Base-by-base conservation (phyloP, 2,113 vertebrate genomes). In the Taurulus bubalis region DNA sequence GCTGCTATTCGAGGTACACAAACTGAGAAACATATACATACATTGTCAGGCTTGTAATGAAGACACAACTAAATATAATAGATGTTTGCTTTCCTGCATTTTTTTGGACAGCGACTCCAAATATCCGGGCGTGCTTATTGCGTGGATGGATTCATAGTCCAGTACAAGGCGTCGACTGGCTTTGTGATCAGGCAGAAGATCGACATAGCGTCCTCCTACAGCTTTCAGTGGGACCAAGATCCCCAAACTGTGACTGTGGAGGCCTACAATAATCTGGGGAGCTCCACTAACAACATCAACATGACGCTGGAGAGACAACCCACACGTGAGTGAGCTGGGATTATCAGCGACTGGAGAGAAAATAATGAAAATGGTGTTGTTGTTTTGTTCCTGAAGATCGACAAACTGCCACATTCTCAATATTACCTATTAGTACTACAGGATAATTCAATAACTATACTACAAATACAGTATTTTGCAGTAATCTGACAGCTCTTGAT, bases 1-100 rank as follows among this genome's bases (percentile, higher is more conserved):
- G 0, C 93, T 99, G 8, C 85, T 98, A 32, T 96, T 97, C 93
- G 94, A 97, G 97, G 98, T 99, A 95, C 26, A n/a, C 30, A 67
- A 40, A 11, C 8, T 6, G 55, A 28, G 9, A 16, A 47, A 34
- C 3, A 11, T 10, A 34, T 56, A 47, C 26, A 71, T 32, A 32
- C 30, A 32, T 3, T 3, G 30, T 2, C 9, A 28, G 7, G 24
- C 12, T 42, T 15, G 8, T 24, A 20, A 20, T 38, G 12, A 64
- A 66, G 16, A 42, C 12, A 14, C 0, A 1, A 1, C n/a, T 64
- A 36, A 24, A 38, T 6, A n/a, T 7, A 49, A 62, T 38, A 36
- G 12, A 3, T 68, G 1, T 42, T 70, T 2, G 1, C 3, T 18
- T 20, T 24, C 20, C 32, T 56, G 40, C 20, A 66, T n/a, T 80